Percentiles rank a stretch among this genome's conserved stretches.
Evolutionary conservation across 2,888 invertebrate genomes (phyloP).

Genomic region (Argyresthia goedartella): DNA sequence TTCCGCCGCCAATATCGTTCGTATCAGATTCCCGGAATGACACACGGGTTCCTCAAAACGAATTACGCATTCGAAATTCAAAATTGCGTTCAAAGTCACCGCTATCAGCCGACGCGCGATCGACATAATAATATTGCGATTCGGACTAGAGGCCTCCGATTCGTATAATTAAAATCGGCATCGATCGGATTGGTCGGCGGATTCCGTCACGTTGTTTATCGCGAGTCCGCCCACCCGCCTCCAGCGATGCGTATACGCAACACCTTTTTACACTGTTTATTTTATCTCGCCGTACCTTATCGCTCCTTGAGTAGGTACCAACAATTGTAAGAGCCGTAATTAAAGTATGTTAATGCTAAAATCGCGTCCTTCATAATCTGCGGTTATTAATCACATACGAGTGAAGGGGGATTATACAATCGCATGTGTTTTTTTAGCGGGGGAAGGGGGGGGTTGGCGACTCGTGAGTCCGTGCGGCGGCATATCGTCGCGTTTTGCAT

Average conservation of each 20-base stretch:
- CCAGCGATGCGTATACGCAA: slow-evolving; percentile 61
- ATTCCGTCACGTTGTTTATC: slow-evolving; percentile 1
- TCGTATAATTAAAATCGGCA: background rate
- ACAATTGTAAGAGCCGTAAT: slow-evolving; percentile 16
- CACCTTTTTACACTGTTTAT: slow-evolving; percentile 9
- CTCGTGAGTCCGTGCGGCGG: slow-evolving; percentile 54
- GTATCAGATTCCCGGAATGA: slow-evolving; percentile 48
- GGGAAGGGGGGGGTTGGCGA: slow-evolving; percentile 25
- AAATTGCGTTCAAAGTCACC: slow-evolving; percentile 27
- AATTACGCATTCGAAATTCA: slow-evolving; percentile 59
- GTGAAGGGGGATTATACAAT: slow-evolving; percentile 45
- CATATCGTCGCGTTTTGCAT: slow-evolving; percentile 66
- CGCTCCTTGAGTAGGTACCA: background rate
- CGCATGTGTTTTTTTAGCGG: slow-evolving; percentile 45
- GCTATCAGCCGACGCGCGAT: slow-evolving; percentile 51
- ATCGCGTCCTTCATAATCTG: slow-evolving; percentile 31
- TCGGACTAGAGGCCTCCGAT: slow-evolving; percentile 40
- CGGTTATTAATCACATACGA: slow-evolving; percentile 47
- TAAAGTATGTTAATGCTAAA: slow-evolving; percentile 19
- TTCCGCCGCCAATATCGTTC: slow-evolving; percentile 37
- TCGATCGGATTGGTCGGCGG: slow-evolving; percentile 2
- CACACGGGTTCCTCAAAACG: slow-evolving; percentile 42
- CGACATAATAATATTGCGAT: slow-evolving; percentile 55
- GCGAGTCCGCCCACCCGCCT: slow-evolving; percentile 59
- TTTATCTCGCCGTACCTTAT: background rate